Conservation (phyloP, 2,113 vertebrate genomes). For the Oryzias woworae region DNA sequence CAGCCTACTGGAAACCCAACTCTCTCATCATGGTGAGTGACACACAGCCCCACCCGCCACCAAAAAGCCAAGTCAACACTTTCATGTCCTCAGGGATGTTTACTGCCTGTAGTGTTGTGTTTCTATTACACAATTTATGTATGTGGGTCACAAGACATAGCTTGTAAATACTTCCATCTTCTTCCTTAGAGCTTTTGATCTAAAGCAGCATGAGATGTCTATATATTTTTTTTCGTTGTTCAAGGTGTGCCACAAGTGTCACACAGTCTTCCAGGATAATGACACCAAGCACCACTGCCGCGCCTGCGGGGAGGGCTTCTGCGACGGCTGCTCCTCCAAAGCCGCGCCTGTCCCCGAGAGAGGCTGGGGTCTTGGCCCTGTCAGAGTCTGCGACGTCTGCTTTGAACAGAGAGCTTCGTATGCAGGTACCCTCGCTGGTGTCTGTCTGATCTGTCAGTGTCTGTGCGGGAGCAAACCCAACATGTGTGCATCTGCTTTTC, state of each 20-base stretch:
- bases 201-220: conserved; percentile 36
- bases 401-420: conserved; percentile 78
- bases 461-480: background rate
- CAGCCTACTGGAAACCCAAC: conserved; percentile 98
- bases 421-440: conserved; percentile 45
- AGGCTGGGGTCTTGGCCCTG: conserved; percentile 93
- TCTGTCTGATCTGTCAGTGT: background rate
- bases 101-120: conserved; percentile 33
- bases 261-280: conserved; percentile 88
- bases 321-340: conserved; percentile 93
- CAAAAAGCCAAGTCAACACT: conserved; percentile 72
- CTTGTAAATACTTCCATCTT: conserved; percentile 8
- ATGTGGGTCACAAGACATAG: conserved; percentile 47
- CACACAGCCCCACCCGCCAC: conserved; percentile 83
- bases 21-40: conserved; percentile 92
- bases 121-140: conserved; percentile 50
- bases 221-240: conserved; percentile 21
- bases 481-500: background rate
- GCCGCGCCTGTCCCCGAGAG: conserved; percentile 91
- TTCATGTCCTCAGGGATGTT: conserved; percentile 57
- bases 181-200: conserved; percentile 5
- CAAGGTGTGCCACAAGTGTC: conserved; percentile 93
- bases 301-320: conserved; percentile 97
- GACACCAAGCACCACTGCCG: conserved; percentile 98
- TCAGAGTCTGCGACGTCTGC: conserved; percentile 94